Evolutionary conservation across 2,888 invertebrate genomes (phyloP), one percentile per base, ranked within the genome.

Genomic region (Leptothorax acervorum): DNA sequence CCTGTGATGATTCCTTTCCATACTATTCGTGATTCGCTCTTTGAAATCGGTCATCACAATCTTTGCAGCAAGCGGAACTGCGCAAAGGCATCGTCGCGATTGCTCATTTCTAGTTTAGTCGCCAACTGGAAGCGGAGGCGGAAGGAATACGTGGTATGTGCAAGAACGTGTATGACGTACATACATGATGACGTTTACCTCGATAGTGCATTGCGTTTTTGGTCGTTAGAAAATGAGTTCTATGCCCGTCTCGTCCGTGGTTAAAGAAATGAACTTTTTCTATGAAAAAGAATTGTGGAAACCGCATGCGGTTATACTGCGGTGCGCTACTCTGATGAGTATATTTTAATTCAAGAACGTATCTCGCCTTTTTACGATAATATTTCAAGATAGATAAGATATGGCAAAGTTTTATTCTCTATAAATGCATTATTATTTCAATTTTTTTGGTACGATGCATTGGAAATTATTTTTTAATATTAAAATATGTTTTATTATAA

Each of bases 71-170:
- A 53, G 45, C 62, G 79, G 48, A 82, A 83, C 66, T 73, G 84
- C 82, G 62, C 81, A 79, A 85, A 85, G 70, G 73, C 79, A 86
- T 89, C 85, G 81, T 87, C 87, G 84, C 84, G 83, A 89, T 89
- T 89, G 87, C 84, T 87, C 85, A 89, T 85, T 89, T 89, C 87
- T 86, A 89, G 74, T 48, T 83, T 23, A n/a, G 55, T 63, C 81
- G 81, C 15, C 78, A 60, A 53, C 66, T 57, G 53, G 57, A 85
- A 76, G 51, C 12, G 39, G 11, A 75, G 18, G 18, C 48, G 48
- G 35, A 48, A 51, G 35, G 23, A 65, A 18, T 42, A 74, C 8
- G 18, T 51, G n/a, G n/a, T 39, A 28, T 12, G 18, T 31, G 39
- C 28, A 42, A 31, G 42, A 60, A 28, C 12, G n/a, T 63, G 75